phyloP scores from a whole-genome alignment of 2,888 invertebrate genomes.

The Heteropelma amictum region DNA sequence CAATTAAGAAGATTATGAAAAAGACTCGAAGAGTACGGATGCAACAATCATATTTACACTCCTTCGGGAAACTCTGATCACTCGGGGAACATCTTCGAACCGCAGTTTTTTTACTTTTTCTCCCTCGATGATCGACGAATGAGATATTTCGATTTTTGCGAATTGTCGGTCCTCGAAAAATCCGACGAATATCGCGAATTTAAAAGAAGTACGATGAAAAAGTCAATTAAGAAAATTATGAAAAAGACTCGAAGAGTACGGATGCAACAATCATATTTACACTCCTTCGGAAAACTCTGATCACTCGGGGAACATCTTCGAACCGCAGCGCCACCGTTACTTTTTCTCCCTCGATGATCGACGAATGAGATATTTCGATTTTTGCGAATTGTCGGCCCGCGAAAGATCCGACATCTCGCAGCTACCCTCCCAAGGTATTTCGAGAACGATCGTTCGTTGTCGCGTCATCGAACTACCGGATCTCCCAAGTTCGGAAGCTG shows the following conservation, averaged over 20 bases:
- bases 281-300: background rate
- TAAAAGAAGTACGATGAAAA: background rate
- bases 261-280: background rate
- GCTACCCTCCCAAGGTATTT: conserved; percentile 78
- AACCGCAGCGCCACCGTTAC: background rate
- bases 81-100: background rate
- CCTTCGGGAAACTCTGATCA: background rate
- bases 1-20: background rate
- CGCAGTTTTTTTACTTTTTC: background rate
- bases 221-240: background rate
- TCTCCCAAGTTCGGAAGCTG: conserved; percentile 78
- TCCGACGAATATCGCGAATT: too few species aligned
- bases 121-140: conserved; percentile 32
- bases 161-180: conserved; percentile 37
- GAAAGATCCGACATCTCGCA: conserved; percentile 75
- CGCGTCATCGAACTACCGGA: conserved; percentile 73
- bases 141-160: conserved; percentile 23
- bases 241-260: too few species aligned
- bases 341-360: conserved; percentile 21
- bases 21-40: too few species aligned
- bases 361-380: conserved; percentile 29
- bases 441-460: conserved; percentile 72
- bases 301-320: background rate
- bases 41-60: background rate
- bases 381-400: conserved; percentile 16